Conservation (phyloP, 2,888 invertebrate genomes). For the Agriotes lineatus region DNA sequence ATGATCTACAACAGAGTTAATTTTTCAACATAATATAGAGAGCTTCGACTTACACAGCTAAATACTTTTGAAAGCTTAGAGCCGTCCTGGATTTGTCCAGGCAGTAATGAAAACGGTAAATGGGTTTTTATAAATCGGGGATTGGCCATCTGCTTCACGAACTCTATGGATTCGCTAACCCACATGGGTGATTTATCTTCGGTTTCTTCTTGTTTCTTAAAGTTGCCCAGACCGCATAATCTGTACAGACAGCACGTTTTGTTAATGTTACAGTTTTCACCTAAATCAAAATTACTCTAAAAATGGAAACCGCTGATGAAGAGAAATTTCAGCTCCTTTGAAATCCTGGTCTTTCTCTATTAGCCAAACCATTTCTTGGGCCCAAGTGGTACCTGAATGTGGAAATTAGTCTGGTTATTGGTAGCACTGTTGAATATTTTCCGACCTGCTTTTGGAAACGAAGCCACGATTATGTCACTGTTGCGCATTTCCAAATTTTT, state of each 20-base stretch:
- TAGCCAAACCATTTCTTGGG: constrained; percentile 36
- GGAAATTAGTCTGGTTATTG: not conserved
- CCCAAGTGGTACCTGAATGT: constrained; percentile 37
- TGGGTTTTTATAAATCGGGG: constrained; percentile 74
- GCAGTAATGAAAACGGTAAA: constrained; percentile 72
- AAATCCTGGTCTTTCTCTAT: constrained; percentile 30
- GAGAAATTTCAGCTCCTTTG: constrained; percentile 48
- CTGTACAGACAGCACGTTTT: not conserved
- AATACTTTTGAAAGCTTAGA: constrained; percentile 62
- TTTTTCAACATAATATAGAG: too few species aligned
- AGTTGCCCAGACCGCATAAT: not conserved
- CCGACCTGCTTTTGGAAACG: constrained; percentile 72
- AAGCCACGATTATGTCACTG: constrained; percentile 69
- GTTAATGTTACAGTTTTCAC: not conserved
- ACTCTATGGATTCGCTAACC: not conserved
- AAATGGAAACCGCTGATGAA: constrained; percentile 45
- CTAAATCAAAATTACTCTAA: constrained; percentile 23
- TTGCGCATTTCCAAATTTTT: constrained; percentile 66
- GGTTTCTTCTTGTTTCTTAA: not conserved
- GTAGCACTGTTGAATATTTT: constrained; percentile 36
- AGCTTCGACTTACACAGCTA: too few species aligned
- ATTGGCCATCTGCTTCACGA: not conserved
- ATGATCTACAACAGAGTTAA: too few species aligned
- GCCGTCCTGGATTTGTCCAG: constrained; percentile 65
- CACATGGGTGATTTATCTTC: not conserved